Base-by-base conservation (phyloP, 2,113 vertebrate genomes). In the Sorex fumeus region DNA sequence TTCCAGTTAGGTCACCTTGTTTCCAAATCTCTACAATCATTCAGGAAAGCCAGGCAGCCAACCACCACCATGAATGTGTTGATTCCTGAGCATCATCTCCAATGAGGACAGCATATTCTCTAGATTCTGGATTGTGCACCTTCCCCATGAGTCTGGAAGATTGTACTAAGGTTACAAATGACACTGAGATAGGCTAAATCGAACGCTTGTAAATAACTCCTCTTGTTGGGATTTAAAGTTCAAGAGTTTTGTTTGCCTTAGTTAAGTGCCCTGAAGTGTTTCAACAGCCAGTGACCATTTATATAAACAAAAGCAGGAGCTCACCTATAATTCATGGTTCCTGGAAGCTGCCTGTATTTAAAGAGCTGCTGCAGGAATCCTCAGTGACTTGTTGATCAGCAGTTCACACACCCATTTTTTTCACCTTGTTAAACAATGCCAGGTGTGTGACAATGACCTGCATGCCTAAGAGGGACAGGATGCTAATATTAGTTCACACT, bases 201-300 rank as follows among this genome's bases (percentile, higher is more conserved):
- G 96, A 96, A 96, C 95, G 94, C 93, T 97, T 97, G 97, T 97
- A 98, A 97, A 87, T 97, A 94, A 96, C 96, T 97, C 93, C 96
- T 97, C 96, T 97, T 97, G 94, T 94, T 97, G 95, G 95, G 89
- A 97, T 97, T 97, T 97, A 94, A 97, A 98, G 97, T 98, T 97
- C 97, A 98, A 97, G 98, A 97, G 95, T 97, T 97, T 76, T 98
- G 96, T 97, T 98, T 98, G 97, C 96, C 97, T 97, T 97, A 92
- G 96, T 97, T 97, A 97, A 98, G 98, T 97, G 96, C 88, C 95
- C 95, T 98, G 95, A 97, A 98, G 97, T 97, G 96, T 95, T 97
- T 97, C 95, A 94, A 93, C 94, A 97, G 95, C 79, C 84, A 94
- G 45, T 92, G 96, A 94, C 83, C 87, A 1, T 97, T 98, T 97